Conservation (phyloP, 2,797 vertebrate genomes). For the Oophaga sylvatica region DNA sequence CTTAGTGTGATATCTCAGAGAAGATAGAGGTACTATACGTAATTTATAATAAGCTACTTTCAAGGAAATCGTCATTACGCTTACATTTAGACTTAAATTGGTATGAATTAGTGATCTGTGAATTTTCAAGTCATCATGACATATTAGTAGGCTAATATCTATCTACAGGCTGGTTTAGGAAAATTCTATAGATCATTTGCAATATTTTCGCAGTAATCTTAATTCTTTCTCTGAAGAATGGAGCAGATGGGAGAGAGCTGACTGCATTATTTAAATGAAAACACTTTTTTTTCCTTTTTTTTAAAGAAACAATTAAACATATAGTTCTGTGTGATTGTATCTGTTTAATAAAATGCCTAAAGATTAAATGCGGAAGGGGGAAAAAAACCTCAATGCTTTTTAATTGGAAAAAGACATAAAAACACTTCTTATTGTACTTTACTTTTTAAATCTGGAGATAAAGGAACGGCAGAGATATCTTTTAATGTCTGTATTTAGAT, state of each 20-base stretch:
- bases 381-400: slow-evolving; percentile 52
- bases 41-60: background rate
- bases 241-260: slow-evolving; percentile 33
- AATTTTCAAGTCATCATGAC: background rate
- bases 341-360: slow-evolving; percentile 52
- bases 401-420: slow-evolving; percentile 61
- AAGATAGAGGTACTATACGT: background rate
- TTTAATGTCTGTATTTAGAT: slow-evolving; percentile 69
- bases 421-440: slow-evolving; percentile 57
- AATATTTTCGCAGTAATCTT: slow-evolving; percentile 27
- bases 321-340: slow-evolving; percentile 44
- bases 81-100: slow-evolving; percentile 13
- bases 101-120: slow-evolving; percentile 26
- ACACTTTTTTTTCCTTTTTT: slow-evolving; percentile 20
- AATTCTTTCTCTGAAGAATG: slow-evolving; percentile 11
- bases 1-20: background rate
- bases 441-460: slow-evolving; percentile 59
- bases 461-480: slow-evolving; percentile 57
- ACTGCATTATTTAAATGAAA: slow-evolving; percentile 53
- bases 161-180: background rate
- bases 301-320: slow-evolving; percentile 52
- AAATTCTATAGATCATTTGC: slow-evolving; percentile 31
- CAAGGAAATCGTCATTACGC: slow-evolving; percentile 1
- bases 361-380: slow-evolving; percentile 46
- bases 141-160: slow-evolving; percentile 6